Percentiles rank a stretch among this genome's conserved stretches.
These are phyloP conservation scores for Parapristionchus giblindavisi DNA, from an alignment of 2,888 invertebrate species.

Conservation along the genomic window DNA sequence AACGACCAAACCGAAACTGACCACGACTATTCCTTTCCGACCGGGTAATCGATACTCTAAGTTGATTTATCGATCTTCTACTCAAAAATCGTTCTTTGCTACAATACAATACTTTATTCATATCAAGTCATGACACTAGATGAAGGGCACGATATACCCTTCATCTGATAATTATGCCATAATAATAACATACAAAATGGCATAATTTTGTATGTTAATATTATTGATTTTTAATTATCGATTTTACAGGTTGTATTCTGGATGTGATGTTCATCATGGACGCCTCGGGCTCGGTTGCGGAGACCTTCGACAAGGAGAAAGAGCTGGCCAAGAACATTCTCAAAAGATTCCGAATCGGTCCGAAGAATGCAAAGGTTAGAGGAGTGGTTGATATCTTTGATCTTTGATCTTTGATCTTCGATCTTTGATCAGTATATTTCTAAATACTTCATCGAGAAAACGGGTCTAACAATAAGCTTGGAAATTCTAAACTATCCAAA, in stretches of 20 bases:
- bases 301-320: conserved; percentile 59
- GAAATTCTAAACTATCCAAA: too few species aligned
- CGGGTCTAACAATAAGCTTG: too few species aligned
- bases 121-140: background rate
- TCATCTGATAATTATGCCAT: background rate
- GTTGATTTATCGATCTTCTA: background rate
- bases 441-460: too few species aligned
- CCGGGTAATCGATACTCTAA: background rate
- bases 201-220: background rate
- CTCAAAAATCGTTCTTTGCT: background rate
- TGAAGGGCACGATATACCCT: too few species aligned
- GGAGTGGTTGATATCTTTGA: background rate
- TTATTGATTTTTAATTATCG: background rate
- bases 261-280: conserved; percentile 60
- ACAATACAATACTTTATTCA: background rate
- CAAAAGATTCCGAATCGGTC: conserved; percentile 49
- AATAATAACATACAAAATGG: background rate
- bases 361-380: conserved; percentile 54
- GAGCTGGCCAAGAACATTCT: conserved; percentile 55
- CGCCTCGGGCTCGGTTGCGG: conserved; percentile 57
- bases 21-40: conserved; percentile 35
- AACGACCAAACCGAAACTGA: conserved; percentile 2
- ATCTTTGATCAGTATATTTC: too few species aligned
- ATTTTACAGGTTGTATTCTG: conserved; percentile 51
- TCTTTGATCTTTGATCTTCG: too few species aligned